Conservation (phyloP, 2,888 invertebrate genomes). For the Agonopterix subpropinquella region DNA sequence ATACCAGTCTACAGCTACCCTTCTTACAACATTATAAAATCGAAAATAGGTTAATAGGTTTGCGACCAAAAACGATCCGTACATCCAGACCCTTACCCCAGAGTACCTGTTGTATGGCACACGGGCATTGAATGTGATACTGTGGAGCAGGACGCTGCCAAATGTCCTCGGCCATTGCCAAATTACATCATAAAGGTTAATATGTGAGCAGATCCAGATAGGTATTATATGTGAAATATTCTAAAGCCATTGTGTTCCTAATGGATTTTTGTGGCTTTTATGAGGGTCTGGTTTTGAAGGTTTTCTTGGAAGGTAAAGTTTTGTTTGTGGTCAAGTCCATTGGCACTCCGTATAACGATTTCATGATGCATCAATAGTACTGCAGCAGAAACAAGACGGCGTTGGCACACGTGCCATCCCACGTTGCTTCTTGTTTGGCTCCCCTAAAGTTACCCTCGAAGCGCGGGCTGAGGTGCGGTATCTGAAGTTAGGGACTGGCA, state of each 20-base stretch:
- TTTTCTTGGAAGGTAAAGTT: background rate
- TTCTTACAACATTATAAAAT: too few relatives aligned
- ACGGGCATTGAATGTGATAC: slow-evolving; percentile 36
- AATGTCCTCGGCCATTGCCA: slow-evolving; percentile 51
- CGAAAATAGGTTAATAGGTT: too few relatives aligned
- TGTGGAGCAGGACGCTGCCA: slow-evolving; percentile 40
- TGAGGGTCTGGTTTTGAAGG: background rate
- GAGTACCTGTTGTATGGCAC: slow-evolving; percentile 44
- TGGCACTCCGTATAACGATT: too few relatives aligned
- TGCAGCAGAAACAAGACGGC: too few relatives aligned
- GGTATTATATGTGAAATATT: slow-evolving; percentile 14
- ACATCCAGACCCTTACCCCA: slow-evolving; percentile 11
- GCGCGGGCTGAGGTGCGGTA: too few relatives aligned
- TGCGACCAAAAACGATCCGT: background rate
- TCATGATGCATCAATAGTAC: too few relatives aligned
- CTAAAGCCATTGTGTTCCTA: slow-evolving; percentile 2
- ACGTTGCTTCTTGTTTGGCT: too few relatives aligned
- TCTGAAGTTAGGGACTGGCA: too few relatives aligned
- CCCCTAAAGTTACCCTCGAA: too few relatives aligned
- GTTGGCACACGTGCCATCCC: too few relatives aligned
- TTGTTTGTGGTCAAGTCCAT: too few relatives aligned
- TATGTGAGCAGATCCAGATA: slow-evolving; percentile 30
- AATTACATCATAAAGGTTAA: slow-evolving; percentile 68
- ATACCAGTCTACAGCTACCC: too few relatives aligned
- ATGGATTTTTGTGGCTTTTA: slow-evolving; percentile 5